Percentiles rank a stretch among this genome's conserved stretches.
Conservation (phyloP, 2,888 invertebrate genomes). For the Philaethria dido region DNA sequence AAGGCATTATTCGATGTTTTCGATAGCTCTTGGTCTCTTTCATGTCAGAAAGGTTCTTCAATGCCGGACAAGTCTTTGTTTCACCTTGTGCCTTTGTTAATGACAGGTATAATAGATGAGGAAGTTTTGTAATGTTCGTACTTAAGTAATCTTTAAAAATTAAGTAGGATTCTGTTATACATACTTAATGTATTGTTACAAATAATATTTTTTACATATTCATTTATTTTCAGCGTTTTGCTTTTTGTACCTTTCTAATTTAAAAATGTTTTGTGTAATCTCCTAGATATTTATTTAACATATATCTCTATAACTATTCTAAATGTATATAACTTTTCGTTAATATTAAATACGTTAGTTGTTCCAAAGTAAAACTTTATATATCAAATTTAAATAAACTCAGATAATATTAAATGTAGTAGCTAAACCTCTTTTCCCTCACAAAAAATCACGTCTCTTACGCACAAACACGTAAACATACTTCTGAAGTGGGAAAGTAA, state of each 20-base stretch:
- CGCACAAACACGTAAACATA: constrained; percentile 20
- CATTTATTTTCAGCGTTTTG: too few species aligned
- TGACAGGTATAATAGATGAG: constrained; percentile 32
- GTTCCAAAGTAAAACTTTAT: neutral
- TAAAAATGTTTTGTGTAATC: too few species aligned
- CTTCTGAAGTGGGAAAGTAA: constrained; percentile 43
- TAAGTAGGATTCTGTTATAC: neutral
- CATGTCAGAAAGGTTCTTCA: constrained; percentile 57
- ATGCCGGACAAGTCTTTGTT: constrained; percentile 51
- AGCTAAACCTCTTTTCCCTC: constrained; percentile 1
- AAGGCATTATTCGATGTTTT: constrained; percentile 69
- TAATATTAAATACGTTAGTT: too few species aligned
- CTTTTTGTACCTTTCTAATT: too few species aligned
- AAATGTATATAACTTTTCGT: too few species aligned
- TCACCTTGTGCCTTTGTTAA: constrained; percentile 38
- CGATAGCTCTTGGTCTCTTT: constrained; percentile 58
- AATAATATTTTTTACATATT: too few species aligned
- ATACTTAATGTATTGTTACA: too few species aligned
- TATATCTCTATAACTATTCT: too few species aligned
- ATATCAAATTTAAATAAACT: neutral
- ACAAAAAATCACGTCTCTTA: constrained; percentile 30
- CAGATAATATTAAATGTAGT: constrained; percentile 1
- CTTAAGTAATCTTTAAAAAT: neutral
- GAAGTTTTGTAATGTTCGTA: constrained; percentile 7
- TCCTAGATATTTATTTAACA: too few species aligned